Base-by-base conservation (phyloP, 2,113 vertebrate species). In the Esox niger region DNA sequence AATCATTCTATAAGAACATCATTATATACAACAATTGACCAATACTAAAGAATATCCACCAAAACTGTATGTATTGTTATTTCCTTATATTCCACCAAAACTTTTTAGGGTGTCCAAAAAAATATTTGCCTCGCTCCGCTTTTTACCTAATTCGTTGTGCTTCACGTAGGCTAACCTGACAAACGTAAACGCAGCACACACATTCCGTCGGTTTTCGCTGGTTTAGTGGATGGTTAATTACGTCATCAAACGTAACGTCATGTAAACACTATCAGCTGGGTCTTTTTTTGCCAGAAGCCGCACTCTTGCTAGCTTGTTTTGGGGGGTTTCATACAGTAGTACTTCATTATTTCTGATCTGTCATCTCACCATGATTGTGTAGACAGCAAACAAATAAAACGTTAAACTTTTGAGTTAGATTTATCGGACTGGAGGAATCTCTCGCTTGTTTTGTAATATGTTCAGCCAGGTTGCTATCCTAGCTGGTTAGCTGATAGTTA, bases 201-300 rank as follows among this genome's bases (percentile, higher is more conserved):
- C n/a, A 0, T 21, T 25, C 62, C 54, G 56, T 6, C 31, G 57
- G 10, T 55, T 29, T 73, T 23, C 23, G 32, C n/a, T 52, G n/a
- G n/a, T 52, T 15, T 15, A 52, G 47, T 52, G 10, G 21, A 23
- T 6, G 25, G 15, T 35, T n/a, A n/a, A n/a, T n/a, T 8, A 67
- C 11, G 25, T 2, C 5, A 29, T 32, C 30, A 11, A 6, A 67
- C 82, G 79, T 83, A 6, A 67, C 82, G 79, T 83, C 68, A 64
- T 2, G 77, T 84, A 74, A 86, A 85, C 80, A 85, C 15, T 17
- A 46, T 35, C 66, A 43, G 55, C 55, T 68, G 66, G 52, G 32
- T 13, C 10, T 57, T 13, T 21, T 57, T 13, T 52, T 13, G 7
- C n/a, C 8, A 57, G 23, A 23, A 57, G 55, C 38, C 27, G 62